Evolutionary conservation across 2,113 vertebrate species (phyloP).

Genomic region (Polypterus senegalus): DNA sequence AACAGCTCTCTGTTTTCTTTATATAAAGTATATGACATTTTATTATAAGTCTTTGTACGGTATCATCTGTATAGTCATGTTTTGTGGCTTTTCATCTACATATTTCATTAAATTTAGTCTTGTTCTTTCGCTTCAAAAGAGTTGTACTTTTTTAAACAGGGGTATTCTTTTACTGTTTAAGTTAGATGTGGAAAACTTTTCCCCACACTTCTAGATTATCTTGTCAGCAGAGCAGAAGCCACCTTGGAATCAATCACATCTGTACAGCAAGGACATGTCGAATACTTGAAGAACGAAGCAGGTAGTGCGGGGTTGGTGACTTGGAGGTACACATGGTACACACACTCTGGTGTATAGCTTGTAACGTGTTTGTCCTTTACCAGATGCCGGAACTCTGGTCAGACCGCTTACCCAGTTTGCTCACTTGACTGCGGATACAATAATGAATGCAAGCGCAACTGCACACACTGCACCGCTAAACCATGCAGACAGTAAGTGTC

Average conservation of each 20-base stretch:
- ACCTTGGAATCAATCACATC: constrained; percentile 61
- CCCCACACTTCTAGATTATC: constrained; percentile 62
- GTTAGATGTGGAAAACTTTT: not conserved
- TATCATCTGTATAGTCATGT: too few species aligned
- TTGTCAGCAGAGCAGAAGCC: constrained; percentile 69
- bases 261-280: constrained; percentile 63
- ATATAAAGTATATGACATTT: too few species aligned
- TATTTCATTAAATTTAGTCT: too few species aligned
- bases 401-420: constrained; percentile 76
- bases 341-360: not conserved
- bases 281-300: constrained; percentile 60
- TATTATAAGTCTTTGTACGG: too few species aligned
- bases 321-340: not conserved
- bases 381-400: constrained; percentile 72
- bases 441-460: constrained; percentile 73
- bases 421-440: constrained; percentile 73
- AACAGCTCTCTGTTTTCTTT: too few species aligned
- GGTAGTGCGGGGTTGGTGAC: constrained; percentile 41
- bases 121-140: too few species aligned
- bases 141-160: too few species aligned
- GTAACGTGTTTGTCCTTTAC: rapidly evolving
- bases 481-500: constrained; percentile 78
- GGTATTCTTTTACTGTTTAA: too few species aligned
- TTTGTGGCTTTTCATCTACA: too few species aligned
- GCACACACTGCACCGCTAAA: constrained; percentile 81